phyloP scores from a whole-genome alignment of 1,140 invertebrate species.

The Chymomyza costata region DNA sequence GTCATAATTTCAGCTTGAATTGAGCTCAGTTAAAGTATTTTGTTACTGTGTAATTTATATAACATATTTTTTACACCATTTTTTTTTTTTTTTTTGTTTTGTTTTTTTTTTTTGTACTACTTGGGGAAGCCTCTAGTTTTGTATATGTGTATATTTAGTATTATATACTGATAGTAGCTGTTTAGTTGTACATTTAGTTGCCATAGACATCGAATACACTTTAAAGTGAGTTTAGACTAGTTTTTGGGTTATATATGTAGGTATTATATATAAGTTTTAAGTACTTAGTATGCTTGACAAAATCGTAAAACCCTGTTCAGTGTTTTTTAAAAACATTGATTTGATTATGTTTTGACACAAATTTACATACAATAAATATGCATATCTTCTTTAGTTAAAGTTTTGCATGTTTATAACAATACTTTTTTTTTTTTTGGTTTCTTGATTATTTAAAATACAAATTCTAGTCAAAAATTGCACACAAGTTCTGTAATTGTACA shows the following conservation, averaged over 20 bases:
- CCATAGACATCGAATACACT: conserved; percentile 47
- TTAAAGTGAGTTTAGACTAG: conserved; percentile 32
- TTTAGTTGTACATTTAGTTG: conserved; percentile 40
- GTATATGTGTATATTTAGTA: conserved; percentile 43
- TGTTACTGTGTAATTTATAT: conserved; percentile 7
- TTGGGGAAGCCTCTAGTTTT: conserved; percentile 67
- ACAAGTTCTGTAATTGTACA: neutral
- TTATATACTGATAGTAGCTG: conserved; percentile 44
- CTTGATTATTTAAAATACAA: conserved; percentile 41
- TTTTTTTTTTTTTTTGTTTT: conserved; percentile 10
- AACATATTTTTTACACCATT: conserved; percentile 7
- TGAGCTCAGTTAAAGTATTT: conserved; percentile 45
- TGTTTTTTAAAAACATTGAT: conserved; percentile 50
- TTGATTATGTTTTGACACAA: conserved; percentile 53
- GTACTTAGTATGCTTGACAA: conserved; percentile 33
- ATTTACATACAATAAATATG: conserved; percentile 35
- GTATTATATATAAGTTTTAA: conserved; percentile 19
- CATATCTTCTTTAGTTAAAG: conserved; percentile 13
- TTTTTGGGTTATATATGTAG: conserved; percentile 14
- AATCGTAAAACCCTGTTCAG: conserved; percentile 40
- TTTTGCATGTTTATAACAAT: conserved; percentile 33
- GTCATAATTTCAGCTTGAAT: neutral
- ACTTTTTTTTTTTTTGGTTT: conserved; percentile 26
- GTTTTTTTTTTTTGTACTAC: conserved; percentile 55
- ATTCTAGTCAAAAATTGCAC: conserved; percentile 60